Evolutionary conservation across 2,797 vertebrate species (phyloP).

Genomic region (Thunnus albacares): DNA sequence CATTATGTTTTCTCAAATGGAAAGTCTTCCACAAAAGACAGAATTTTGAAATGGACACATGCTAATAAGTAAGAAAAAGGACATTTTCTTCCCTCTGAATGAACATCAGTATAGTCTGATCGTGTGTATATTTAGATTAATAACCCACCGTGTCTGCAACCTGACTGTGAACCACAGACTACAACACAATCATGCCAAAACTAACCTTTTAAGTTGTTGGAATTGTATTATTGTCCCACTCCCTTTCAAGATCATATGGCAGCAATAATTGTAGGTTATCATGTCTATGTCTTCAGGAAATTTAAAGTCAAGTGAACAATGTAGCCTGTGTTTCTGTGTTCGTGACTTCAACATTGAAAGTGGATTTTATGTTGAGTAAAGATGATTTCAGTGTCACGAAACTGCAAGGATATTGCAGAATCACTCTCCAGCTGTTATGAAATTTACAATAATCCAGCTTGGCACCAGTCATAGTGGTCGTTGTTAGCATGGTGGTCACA

Average conservation of each 20-base stretch:
- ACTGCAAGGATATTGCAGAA: slow-evolving; percentile 25
- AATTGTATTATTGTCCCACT: slow-evolving; percentile 65
- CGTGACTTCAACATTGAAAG: slow-evolving; percentile 19
- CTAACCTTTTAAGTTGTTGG: slow-evolving; percentile 70
- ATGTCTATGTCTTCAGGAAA: slow-evolving; percentile 50
- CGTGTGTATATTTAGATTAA: slow-evolving; percentile 75
- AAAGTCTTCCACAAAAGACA: slow-evolving; percentile 51
- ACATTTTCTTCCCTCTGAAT: slow-evolving; percentile 52
- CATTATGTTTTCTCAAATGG: slow-evolving; percentile 44
- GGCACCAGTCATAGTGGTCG: slow-evolving; percentile 24
- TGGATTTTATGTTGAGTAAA: slow-evolving; percentile 19
- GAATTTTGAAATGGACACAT: slow-evolving; percentile 54
- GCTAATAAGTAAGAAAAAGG: slow-evolving; percentile 42
- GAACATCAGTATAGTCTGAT: slow-evolving; percentile 59
- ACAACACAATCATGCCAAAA: slow-evolving; percentile 67
- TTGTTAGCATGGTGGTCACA: slow-evolving; percentile 8
- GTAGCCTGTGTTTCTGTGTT: slow-evolving; percentile 45
- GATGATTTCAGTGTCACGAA: slow-evolving; percentile 10
- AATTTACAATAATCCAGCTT: not conserved
- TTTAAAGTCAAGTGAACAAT: slow-evolving; percentile 56
- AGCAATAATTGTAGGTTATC: slow-evolving; percentile 74
- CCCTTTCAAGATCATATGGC: slow-evolving; percentile 63
- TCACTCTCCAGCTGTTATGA: slow-evolving; percentile 14
- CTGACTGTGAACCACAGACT: slow-evolving; percentile 73
- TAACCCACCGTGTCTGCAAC: slow-evolving; percentile 68